These are phyloP conservation scores for Actinostola sp. DNA, from an alignment of 92 coral and sea anemone genomes.

Conservation along the genomic window DNA sequence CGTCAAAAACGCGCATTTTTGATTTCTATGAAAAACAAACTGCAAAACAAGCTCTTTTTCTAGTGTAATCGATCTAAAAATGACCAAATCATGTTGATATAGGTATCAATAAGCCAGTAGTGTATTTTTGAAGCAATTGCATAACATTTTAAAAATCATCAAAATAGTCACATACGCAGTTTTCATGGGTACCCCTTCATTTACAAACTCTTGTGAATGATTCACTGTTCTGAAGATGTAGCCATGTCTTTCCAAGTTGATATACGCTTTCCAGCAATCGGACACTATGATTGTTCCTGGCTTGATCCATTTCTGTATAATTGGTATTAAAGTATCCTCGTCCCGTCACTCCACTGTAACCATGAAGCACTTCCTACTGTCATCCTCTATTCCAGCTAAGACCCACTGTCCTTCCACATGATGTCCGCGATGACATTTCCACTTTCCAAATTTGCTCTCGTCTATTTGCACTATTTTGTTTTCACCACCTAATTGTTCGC, in stretches of 20 bases:
- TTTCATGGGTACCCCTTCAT: too few relatives aligned
- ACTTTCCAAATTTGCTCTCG: constrained; percentile 40
- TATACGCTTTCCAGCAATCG: constrained; percentile 65
- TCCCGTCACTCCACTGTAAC: constrained; percentile 55
- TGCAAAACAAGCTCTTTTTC: too few relatives aligned
- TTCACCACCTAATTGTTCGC: constrained; percentile 33
- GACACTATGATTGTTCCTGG: constrained; percentile 62
- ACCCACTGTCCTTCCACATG: constrained; percentile 67
- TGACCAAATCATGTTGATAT: too few relatives aligned
- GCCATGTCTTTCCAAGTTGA: constrained; percentile 50
- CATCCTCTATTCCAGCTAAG: constrained; percentile 64
- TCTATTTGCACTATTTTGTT: too few relatives aligned
- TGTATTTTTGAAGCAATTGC: too few relatives aligned
- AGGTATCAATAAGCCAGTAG: too few relatives aligned
- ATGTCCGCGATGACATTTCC: constrained; percentile 63
- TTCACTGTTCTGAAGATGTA: constrained; percentile 50
- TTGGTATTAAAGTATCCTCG: constrained; percentile 50
- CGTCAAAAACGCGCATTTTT: too few relatives aligned
- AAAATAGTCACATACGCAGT: too few relatives aligned
- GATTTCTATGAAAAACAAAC: too few relatives aligned
- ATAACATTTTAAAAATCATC: too few relatives aligned
- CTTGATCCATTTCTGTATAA: constrained; percentile 48
- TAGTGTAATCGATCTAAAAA: too few relatives aligned
- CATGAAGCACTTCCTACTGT: constrained; percentile 46
- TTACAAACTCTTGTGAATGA: constrained; percentile 54